phyloP scores from a whole-genome alignment of 2,888 invertebrate genomes.

The Colostygia pectinataria region DNA sequence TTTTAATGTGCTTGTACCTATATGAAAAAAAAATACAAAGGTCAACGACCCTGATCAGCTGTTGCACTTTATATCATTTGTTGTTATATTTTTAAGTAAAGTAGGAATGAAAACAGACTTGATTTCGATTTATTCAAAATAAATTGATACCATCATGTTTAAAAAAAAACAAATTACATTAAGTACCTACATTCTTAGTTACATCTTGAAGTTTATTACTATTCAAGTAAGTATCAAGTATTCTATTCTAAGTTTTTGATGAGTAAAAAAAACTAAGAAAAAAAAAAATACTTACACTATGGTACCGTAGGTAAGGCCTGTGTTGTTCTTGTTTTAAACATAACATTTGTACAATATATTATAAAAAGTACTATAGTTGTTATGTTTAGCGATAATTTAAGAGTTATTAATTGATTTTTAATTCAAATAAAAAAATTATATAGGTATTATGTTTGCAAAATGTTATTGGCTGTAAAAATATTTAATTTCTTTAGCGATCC shows the following conservation, averaged over 20 bases:
- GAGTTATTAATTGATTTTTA: conserved; percentile 13
- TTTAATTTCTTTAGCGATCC: conserved; percentile 28
- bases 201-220: no score
- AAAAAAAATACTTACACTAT: no score
- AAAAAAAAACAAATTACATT: no score
- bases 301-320: no score
- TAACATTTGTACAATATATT: not conserved
- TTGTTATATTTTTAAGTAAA: not conserved
- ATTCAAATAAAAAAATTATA: conserved; percentile 14
- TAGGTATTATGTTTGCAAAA: conserved; percentile 20
- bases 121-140: no score
- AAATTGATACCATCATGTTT: no score
- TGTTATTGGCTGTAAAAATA: conserved; percentile 31
- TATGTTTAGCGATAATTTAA: conserved; percentile 1
- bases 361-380: not conserved
- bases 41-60: conserved; percentile 21
- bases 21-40: conserved; percentile 6
- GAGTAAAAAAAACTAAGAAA: no score
- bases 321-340: no score
- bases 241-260: no score
- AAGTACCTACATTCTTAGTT: no score
- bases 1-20: conserved; percentile 3
- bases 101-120: not conserved
- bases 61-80: no score
- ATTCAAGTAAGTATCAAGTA: no score